Evolutionary conservation across 2,797 vertebrate species (phyloP).

Genomic region (Pipistrellus pipistrellus): DNA sequence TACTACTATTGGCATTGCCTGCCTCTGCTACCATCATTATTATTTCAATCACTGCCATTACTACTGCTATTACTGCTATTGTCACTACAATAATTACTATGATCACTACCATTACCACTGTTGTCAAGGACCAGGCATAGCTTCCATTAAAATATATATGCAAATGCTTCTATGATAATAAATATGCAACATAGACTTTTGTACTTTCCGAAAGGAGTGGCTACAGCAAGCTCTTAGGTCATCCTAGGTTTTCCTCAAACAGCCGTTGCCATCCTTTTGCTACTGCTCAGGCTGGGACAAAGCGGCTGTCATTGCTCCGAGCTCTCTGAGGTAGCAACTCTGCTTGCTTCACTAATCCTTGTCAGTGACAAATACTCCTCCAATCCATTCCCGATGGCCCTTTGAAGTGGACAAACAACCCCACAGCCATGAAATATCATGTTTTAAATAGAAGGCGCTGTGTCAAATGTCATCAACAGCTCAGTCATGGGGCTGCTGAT

Average conservation of each 20-base stretch:
- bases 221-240: background rate
- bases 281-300: conserved; percentile 38
- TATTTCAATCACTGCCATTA: background rate
- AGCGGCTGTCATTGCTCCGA: conserved; percentile 39
- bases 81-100: background rate
- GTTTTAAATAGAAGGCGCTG: conserved; percentile 69
- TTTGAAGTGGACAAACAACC: conserved; percentile 72
- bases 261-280: conserved; percentile 16
- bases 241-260: background rate
- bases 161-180: background rate
- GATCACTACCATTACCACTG: fast-evolving
- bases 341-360: conserved; percentile 68
- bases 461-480: conserved; percentile 62
- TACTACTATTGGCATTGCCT: background rate
- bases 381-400: conserved; percentile 1
- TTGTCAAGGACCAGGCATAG: background rate
- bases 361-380: conserved; percentile 73
- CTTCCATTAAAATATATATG: background rate
- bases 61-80: background rate
- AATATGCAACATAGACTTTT: background rate
- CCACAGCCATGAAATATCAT: conserved; percentile 54
- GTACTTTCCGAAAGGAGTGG: background rate
- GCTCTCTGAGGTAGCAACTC: conserved; percentile 52
- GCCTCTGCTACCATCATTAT: background rate
- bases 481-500: conserved; percentile 36